Evolutionary conservation across 2,888 invertebrate species (phyloP).

Genomic region (Zelleria hepariella): DNA sequence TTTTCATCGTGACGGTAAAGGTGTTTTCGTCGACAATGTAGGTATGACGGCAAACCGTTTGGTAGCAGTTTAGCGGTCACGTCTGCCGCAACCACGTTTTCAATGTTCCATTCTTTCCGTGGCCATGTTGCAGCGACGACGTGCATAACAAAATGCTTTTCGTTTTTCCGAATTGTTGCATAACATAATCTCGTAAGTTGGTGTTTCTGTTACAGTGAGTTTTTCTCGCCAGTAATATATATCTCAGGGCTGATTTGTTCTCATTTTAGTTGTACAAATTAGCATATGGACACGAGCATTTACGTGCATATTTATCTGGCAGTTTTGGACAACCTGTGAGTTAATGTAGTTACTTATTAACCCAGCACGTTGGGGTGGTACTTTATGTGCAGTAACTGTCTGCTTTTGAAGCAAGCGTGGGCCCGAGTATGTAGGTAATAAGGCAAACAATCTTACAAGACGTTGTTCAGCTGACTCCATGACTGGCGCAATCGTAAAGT

Average conservation of each 20-base stretch:
- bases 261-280: too few relatives aligned
- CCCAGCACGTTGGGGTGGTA: neutral
- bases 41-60: neutral
- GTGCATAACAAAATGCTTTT: neutral
- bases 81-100: neutral
- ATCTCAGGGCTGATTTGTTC: too few relatives aligned
- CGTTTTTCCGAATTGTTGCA: neutral
- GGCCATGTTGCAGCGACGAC: neutral
- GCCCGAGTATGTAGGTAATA: slow-evolving; percentile 9
- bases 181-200: neutral
- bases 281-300: too few relatives aligned
- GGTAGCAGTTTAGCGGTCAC: neutral
- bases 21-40: neutral
- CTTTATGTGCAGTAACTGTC: slow-evolving; percentile 22
- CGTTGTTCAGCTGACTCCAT: neutral
- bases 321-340: too few relatives aligned
- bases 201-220: neutral
- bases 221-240: too few relatives aligned
- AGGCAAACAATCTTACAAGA: neutral
- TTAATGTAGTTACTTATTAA: neutral
- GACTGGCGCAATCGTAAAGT: neutral
- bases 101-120: neutral
- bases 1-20: neutral
- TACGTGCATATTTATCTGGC: too few relatives aligned
- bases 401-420: slow-evolving; percentile 22